These are phyloP conservation scores for Teleiodes luculella DNA, from an alignment of 2,888 invertebrate genomes.

Conservation along the genomic window DNA sequence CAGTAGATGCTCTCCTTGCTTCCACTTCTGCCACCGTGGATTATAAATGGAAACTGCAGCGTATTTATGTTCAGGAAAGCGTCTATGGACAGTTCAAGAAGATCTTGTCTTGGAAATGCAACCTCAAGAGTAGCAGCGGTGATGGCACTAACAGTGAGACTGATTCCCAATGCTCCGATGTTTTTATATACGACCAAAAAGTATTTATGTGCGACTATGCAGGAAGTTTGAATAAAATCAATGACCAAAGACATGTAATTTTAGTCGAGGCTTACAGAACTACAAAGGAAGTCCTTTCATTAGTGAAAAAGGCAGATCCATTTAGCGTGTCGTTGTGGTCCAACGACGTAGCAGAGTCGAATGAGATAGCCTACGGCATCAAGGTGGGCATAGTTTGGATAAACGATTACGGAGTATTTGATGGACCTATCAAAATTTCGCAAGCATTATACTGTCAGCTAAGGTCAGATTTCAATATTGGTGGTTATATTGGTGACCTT, in stretches of 20 bases:
- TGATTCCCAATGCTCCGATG: slow-evolving; percentile 16
- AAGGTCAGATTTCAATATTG: background rate
- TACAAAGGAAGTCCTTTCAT: slow-evolving; percentile 43
- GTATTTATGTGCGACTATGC: slow-evolving; percentile 32
- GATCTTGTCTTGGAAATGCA: slow-evolving; percentile 35
- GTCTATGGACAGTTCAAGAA: slow-evolving; percentile 39
- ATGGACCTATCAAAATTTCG: slow-evolving; percentile 32
- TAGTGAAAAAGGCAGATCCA: slow-evolving; percentile 29
- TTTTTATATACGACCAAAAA: slow-evolving; percentile 25
- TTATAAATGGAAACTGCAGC: slow-evolving; percentile 37
- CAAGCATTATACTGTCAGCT: slow-evolving; percentile 12
- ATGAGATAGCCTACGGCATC: slow-evolving; percentile 40
- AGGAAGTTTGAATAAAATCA: slow-evolving; percentile 11
- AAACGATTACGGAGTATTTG: slow-evolving; percentile 42
- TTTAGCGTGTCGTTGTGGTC: slow-evolving; percentile 49
- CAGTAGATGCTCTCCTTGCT: slow-evolving; percentile 36
- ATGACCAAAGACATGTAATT: slow-evolving; percentile 11
- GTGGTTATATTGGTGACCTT: background rate
- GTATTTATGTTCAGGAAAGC: slow-evolving; percentile 50
- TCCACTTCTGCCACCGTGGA: slow-evolving; percentile 19
- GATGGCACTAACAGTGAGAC: background rate
- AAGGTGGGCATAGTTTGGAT: slow-evolving; percentile 41
- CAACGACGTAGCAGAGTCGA: slow-evolving; percentile 39
- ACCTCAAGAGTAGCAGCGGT: slow-evolving; percentile 13
- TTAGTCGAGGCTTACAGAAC: slow-evolving; percentile 51